Evolutionary conservation across 1,140 invertebrate genomes (phyloP), one percentile per base, ranked within the genome.

Genomic region (Diabrotica virgifera): DNA sequence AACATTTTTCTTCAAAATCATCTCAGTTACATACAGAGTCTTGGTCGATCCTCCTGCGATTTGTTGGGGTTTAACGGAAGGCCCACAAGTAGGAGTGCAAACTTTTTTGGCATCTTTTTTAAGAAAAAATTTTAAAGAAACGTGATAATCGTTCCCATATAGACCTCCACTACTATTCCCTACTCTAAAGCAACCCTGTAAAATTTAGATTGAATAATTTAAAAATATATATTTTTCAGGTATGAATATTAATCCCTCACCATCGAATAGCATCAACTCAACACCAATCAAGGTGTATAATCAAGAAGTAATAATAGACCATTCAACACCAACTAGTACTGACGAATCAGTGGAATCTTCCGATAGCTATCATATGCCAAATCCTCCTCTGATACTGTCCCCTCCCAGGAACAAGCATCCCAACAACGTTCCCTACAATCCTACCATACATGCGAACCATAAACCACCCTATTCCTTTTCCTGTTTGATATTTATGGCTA

Each of bases 401-500:
- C 11, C 51, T 7, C 59, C 35, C n/a, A 24, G 51, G 50, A 60
- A 60, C 14, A 88, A 89, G 76, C 88, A 90, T 79, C 87, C 87
- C 54, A 86, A 86, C 69, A 87, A 89, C 77, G 83, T 89, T 82
- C 87, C 88, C 69, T 90, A 90, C 70, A 87, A 90, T 83, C 88
- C 88, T 62, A 79, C 90, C 78, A 85, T 94, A 67, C 91, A 94
- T 79, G 86, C 89, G 57, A 89, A 90, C 75, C 93, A 89, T 69
- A 97, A 97, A 80, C 95, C 95, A 50, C 95, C 95, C 35, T 96
- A 95, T 80, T 97, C 95, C 37, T 96, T 93, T 80, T 96, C 93
- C 66, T 96, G 94, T 79, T 86, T 98, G 40, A 98, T 98, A 73
- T 97, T 97, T 81, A 97, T 98, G 95, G 95, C 95, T 13, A 96